Conservation (phyloP, 2,888 invertebrate species). For the Lomographa bimaculata region DNA sequence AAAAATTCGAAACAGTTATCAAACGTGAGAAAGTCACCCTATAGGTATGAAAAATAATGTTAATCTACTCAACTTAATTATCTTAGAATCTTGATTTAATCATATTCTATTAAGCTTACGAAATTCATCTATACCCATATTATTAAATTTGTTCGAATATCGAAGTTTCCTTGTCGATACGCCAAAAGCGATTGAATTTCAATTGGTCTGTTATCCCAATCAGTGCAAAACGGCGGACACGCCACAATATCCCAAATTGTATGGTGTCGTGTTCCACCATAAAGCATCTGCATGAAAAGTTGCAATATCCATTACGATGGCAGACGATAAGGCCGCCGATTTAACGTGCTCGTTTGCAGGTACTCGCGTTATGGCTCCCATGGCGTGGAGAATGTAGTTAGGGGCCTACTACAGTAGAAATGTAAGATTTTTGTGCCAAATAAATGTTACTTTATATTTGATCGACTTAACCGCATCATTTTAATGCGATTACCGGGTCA, state of each 20-base stretch:
- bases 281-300: conserved; percentile 48
- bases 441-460: no score
- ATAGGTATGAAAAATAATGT: no score
- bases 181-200: conserved; percentile 7
- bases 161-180: background rate
- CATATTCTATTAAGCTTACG: no score
- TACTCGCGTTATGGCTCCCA: conserved; percentile 1
- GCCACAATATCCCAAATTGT: conserved; percentile 19
- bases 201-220: conserved; percentile 11
- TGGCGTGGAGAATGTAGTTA: background rate
- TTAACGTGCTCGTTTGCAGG: conserved; percentile 46
- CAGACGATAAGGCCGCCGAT: conserved; percentile 56
- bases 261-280: conserved; percentile 30
- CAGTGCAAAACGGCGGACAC: conserved; percentile 7
- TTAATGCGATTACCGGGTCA: no score
- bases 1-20: no score
- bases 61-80: no score
- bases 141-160: no score
- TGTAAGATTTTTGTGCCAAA: no score
- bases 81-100: no score
- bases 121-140: no score
- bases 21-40: no score
- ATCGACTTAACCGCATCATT: no score
- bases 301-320: conserved; percentile 56
- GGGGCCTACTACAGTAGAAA: conserved; percentile 1